A percentile compares a stretch with the other conserved stretches of the same genome.
Evolutionary conservation across 2,888 invertebrate genomes (phyloP).

Genomic region (Epinotia brunnichana): DNA sequence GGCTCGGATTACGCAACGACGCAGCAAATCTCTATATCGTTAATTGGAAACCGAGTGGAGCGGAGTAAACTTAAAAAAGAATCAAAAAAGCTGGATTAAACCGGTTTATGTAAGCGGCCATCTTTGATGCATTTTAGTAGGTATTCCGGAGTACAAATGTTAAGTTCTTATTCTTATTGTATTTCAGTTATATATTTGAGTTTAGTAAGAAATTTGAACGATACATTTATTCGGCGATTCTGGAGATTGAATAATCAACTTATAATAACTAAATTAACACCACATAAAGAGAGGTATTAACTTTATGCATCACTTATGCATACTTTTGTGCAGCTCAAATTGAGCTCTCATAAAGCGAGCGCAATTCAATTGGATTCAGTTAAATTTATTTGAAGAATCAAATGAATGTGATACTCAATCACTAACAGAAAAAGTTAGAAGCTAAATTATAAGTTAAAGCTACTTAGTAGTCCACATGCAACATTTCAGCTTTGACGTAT

Average conservation of each 20-base stretch:
- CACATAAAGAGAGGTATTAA: no score
- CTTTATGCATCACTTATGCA: background rate
- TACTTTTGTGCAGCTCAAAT: no score
- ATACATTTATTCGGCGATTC: no score
- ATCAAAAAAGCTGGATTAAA: slow-evolving; percentile 23
- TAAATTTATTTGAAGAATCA: background rate
- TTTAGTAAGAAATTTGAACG: no score
- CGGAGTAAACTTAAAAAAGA: slow-evolving; percentile 28
- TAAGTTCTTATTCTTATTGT: background rate
- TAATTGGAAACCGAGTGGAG: slow-evolving; percentile 70
- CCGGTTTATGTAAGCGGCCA: slow-evolving; percentile 11
- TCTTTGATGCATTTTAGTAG: slow-evolving; percentile 9
- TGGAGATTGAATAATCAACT: no score
- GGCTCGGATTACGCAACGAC: slow-evolving; percentile 59
- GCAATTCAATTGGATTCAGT: background rate
- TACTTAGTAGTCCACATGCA: no score
- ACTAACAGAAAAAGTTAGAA: no score
- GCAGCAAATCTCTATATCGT: slow-evolving; percentile 70
- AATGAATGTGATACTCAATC: no score
- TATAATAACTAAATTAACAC: no score
- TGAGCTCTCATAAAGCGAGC: background rate
- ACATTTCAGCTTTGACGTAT: no score
- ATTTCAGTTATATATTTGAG: no score
- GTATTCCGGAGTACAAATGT: background rate
- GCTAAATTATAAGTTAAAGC: no score